phyloP scores from a whole-genome alignment of 2,113 vertebrate genomes.

The Nipponia nippon region DNA sequence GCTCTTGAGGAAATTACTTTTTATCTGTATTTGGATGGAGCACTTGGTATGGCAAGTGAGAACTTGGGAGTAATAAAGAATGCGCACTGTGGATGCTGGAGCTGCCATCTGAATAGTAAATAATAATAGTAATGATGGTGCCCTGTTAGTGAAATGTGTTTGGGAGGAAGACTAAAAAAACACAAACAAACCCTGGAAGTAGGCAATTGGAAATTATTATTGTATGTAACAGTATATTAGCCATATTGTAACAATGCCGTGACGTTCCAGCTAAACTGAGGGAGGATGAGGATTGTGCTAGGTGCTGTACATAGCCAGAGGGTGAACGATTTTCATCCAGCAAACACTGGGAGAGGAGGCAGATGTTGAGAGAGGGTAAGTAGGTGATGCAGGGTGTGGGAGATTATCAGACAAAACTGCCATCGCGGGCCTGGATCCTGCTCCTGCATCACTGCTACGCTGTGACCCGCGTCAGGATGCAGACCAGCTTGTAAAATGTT shows the following conservation, averaged over 20 bases:
- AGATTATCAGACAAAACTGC: background rate
- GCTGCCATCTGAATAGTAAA: slow-evolving; percentile 53
- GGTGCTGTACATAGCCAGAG: background rate
- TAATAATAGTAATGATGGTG: slow-evolving; percentile 57
- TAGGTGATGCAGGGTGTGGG: background rate
- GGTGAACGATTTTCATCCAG: background rate
- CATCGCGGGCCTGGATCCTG: background rate
- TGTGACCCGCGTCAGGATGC: accelerated
- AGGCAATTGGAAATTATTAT: background rate
- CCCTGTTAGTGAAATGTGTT: slow-evolving; percentile 30
- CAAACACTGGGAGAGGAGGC: background rate
- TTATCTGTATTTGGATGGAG: slow-evolving; percentile 54
- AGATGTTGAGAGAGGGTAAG: background rate
- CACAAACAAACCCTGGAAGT: background rate
- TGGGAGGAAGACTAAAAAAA: background rate
- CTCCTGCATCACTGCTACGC: accelerated
- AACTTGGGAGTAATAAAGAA: slow-evolving; percentile 52
- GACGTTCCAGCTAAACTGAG: background rate
- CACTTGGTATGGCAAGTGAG: slow-evolving; percentile 21
- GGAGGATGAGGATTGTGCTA: background rate
- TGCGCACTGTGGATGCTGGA: background rate
- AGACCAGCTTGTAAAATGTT: background rate
- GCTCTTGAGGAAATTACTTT: slow-evolving; percentile 66
- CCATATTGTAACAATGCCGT: background rate
- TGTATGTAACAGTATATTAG: background rate